Percentiles rank a stretch among this genome's conserved stretches.
Evolutionary conservation across 2,113 vertebrate genomes (phyloP).

Genomic region (Brevimyrus niger): DNA sequence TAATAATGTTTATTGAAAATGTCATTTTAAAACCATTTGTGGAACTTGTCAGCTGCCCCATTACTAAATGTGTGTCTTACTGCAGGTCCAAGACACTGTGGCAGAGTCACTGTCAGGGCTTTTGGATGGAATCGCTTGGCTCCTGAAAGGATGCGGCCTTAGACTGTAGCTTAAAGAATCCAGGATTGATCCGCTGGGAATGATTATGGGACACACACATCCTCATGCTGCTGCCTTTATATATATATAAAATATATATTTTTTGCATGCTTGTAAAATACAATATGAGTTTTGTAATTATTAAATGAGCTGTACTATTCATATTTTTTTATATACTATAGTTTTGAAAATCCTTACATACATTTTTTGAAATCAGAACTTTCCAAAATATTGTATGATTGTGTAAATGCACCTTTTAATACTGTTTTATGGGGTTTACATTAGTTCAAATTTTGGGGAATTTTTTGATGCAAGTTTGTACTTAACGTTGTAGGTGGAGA

Average conservation of each 20-base stretch:
- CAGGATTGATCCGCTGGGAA: not conserved
- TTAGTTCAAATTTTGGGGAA: not conserved
- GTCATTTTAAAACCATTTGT: not conserved
- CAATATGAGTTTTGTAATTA: not conserved
- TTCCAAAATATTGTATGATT: not conserved
- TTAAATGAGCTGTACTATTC: not conserved
- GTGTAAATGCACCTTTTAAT: not conserved
- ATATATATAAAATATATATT: too few relatives aligned
- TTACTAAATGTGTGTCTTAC: not conserved
- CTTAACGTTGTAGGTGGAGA: not conserved
- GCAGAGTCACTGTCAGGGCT: slow-evolving; percentile 75
- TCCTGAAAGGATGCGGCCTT: slow-evolving; percentile 71
- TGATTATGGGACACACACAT: not conserved
- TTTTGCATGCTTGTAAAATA: not conserved
- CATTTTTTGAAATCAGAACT: not conserved
- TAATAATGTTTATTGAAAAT: not conserved
- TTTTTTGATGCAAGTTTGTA: not conserved
- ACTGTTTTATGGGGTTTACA: not conserved
- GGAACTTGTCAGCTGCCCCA: not conserved
- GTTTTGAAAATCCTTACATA: not conserved
- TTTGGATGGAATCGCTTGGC: slow-evolving; percentile 78
- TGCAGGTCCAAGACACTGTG: slow-evolving; percentile 73
- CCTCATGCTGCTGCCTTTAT: not conserved
- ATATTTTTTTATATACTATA: not conserved
- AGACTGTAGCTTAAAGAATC: slow-evolving; percentile 36